Evolutionary conservation across 2,113 vertebrate species (phyloP).

Genomic region (Mesembrinibis cayennensis): DNA sequence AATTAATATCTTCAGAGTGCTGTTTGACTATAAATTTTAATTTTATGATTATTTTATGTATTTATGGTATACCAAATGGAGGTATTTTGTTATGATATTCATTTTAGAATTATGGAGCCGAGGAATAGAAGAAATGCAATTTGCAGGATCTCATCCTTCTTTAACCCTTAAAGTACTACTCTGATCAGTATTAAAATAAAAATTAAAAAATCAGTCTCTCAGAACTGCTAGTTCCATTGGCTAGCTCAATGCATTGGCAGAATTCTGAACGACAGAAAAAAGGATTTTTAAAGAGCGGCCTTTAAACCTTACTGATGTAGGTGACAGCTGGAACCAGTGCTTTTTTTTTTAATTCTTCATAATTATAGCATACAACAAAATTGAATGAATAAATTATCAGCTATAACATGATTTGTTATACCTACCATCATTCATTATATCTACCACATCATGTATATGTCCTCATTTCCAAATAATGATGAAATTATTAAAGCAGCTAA

Average conservation of each 20-base stretch:
- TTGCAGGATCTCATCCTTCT: background rate
- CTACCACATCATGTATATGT: background rate
- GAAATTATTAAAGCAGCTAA: background rate
- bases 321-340: background rate
- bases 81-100: background rate
- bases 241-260: background rate
- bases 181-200: background rate
- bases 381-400: background rate
- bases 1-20: background rate
- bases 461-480: background rate
- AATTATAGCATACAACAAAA: background rate
- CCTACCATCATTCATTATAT: fast-evolving
- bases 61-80: background rate
- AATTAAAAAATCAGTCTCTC: background rate
- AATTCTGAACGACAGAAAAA: background rate
- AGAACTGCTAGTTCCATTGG: background rate
- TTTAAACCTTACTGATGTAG: background rate
- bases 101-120: background rate
- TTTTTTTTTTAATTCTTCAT: background rate
- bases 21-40: background rate
- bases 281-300: background rate
- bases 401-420: background rate
- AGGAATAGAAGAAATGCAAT: background rate
- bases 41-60: background rate
- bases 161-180: background rate